A percentile compares a stretch with the other conserved stretches of the same genome.
Conservation (phyloP, 2,113 vertebrate species). For the Cephalopterus ornatus region DNA sequence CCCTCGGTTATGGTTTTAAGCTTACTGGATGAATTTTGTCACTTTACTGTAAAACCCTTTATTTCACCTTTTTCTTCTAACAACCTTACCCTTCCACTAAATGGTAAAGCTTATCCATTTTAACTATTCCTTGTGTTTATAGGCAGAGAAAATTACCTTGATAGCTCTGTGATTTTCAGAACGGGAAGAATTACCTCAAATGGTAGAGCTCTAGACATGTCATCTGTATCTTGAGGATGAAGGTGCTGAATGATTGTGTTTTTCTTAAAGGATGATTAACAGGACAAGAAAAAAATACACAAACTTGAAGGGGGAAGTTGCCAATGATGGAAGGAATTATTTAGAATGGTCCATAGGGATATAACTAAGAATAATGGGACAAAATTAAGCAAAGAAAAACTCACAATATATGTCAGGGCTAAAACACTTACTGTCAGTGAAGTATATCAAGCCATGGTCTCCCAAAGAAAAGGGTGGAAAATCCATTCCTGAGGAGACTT, state of each 20-base stretch:
- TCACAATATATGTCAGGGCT: not conserved
- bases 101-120: not conserved
- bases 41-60: not conserved
- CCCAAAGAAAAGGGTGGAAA: not conserved
- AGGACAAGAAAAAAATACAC: not conserved
- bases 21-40: not conserved
- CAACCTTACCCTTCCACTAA: not conserved
- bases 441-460: not conserved
- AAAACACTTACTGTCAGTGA: not conserved
- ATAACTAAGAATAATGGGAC: not conserved
- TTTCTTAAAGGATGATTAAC: not conserved
- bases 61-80: not conserved
- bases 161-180: not conserved
- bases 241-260: not conserved
- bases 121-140: not conserved
- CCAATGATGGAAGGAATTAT: not conserved
- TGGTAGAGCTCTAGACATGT: not conserved
- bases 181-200: not conserved
- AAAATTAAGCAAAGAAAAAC: constrained; percentile 21
- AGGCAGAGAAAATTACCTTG: not conserved
- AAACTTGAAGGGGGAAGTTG: not conserved
- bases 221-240: not conserved
- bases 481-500: not conserved
- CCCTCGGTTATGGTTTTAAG: not conserved
- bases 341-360: not conserved